Base-by-base conservation (phyloP, 2,797 vertebrate genomes). In the Pipistrellus pygmaeus region DNA sequence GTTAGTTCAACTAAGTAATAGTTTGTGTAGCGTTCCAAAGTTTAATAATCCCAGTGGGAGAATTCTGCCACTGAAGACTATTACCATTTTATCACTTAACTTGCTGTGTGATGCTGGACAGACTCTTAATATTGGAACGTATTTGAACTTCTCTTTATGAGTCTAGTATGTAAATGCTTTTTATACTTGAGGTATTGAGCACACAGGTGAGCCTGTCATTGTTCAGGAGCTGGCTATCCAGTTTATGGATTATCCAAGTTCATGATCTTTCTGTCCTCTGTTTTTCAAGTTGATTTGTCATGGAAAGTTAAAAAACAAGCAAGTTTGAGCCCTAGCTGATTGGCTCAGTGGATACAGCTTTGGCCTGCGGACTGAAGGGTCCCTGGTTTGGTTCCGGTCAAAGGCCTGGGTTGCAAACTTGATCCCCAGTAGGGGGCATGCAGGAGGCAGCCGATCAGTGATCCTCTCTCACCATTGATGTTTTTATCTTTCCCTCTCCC, bases 241-340 rank as follows among this genome's bases (percentile, higher is more conserved):
- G 48, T 64, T 35, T 88, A 55, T 51, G 38, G 23, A 10, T 76
- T 71, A 30, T 62, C 35, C 82, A 66, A 60, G 62, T 48, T 89
- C 38, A 30, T 44, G 30, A 35, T 57, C 32, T 69, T 85, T 95
- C 62, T 51, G 51, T 51, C 51, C 23, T 85, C 18, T 83, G 6
- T 78, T 93, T 85, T 92, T 51, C 35, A 60, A 64, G n/a, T 93
- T 90, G 35, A 41, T 94, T 93, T 95, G 27, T 81, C 44, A 73
- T 94, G 27, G 23, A 85, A 95, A 82, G 71, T 92, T 90, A 15
- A 69, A 94, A 90, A 78, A 62, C 17, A 51, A 51, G 17, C 51
- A 51, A 51, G 51, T 51, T 51, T 51, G 51, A 51, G 51, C 51
- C 51, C 51, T 51, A 17, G 48, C 48, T 17, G 48, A 15, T 51